Conservation (phyloP, 1,140 invertebrate species). For the Lordiphosa stackelbergi region DNA sequence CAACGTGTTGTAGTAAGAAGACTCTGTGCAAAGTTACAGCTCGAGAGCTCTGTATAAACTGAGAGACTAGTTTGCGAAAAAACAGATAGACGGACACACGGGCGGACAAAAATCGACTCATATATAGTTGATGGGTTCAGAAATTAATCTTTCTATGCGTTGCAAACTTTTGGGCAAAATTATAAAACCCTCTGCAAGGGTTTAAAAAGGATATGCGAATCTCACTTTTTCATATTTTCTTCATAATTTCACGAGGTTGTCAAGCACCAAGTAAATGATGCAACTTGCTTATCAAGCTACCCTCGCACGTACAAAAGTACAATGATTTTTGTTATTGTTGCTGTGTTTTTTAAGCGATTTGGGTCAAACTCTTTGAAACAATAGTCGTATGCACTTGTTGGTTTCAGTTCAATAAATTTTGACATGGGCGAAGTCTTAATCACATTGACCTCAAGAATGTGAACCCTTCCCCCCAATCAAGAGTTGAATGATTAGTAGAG, state of each 20-base stretch:
- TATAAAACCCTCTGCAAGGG: too few relatives aligned
- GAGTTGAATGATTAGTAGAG: slow-evolving; percentile 27
- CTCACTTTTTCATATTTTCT: too few relatives aligned
- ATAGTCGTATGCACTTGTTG: slow-evolving; percentile 53
- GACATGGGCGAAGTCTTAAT: slow-evolving; percentile 31
- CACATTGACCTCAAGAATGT: slow-evolving; percentile 48
- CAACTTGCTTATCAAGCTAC: neutral
- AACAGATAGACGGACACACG: too few relatives aligned
- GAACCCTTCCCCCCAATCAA: slow-evolving; percentile 15
- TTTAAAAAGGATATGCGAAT: too few relatives aligned
- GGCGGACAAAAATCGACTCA: too few relatives aligned
- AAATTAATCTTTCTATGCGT: too few relatives aligned
- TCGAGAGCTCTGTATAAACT: too few relatives aligned
- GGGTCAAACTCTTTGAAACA: slow-evolving; percentile 55
- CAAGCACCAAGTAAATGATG: neutral
- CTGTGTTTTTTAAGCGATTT: slow-evolving; percentile 47
- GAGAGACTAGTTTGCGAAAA: too few relatives aligned
- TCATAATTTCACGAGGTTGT: neutral
- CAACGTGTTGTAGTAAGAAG: too few relatives aligned
- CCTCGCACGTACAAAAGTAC: neutral
- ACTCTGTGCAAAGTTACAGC: too few relatives aligned
- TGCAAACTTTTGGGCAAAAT: too few relatives aligned
- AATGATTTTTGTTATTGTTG: slow-evolving; percentile 5
- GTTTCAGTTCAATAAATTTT: slow-evolving; percentile 28
- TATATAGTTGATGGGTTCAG: too few relatives aligned